Conservation (phyloP, 2,797 vertebrate species). For the Triplophysa bombifrons region DNA sequence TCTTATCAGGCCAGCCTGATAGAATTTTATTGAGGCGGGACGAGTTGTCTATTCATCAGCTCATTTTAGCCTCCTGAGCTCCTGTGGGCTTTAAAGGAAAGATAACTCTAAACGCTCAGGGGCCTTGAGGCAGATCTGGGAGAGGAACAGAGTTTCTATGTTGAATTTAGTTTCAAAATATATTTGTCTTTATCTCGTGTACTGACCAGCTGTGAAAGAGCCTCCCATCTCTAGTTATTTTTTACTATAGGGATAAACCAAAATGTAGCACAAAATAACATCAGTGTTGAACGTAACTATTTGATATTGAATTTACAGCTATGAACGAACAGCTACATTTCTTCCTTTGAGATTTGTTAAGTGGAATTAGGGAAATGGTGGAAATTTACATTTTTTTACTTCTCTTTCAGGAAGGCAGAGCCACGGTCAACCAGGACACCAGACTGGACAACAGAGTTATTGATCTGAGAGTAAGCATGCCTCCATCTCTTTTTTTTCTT, state of each 20-base stretch:
- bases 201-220: neutral
- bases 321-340: neutral
- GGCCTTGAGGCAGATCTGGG: neutral
- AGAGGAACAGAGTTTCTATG: neutral
- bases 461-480: constrained; percentile 89
- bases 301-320: no score
- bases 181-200: neutral
- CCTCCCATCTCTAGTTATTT: neutral
- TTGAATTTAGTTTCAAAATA: neutral
- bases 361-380: neutral
- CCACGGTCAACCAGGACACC: constrained; percentile 98
- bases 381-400: constrained; percentile 10
- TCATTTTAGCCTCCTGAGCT: neutral
- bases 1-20: neutral
- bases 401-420: constrained; percentile 90
- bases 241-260: neutral
- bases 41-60: constrained; percentile 17
- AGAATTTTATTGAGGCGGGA: neutral
- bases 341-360: neutral
- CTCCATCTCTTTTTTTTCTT: neutral
- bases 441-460: constrained; percentile 97
- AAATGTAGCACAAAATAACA: neutral
- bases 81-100: constrained; percentile 14
- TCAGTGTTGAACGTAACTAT: neutral
- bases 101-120: neutral